These are phyloP conservation scores for Marronus borbonicus DNA, from an alignment of 2,888 invertebrate genomes.

Conservation along the genomic window DNA sequence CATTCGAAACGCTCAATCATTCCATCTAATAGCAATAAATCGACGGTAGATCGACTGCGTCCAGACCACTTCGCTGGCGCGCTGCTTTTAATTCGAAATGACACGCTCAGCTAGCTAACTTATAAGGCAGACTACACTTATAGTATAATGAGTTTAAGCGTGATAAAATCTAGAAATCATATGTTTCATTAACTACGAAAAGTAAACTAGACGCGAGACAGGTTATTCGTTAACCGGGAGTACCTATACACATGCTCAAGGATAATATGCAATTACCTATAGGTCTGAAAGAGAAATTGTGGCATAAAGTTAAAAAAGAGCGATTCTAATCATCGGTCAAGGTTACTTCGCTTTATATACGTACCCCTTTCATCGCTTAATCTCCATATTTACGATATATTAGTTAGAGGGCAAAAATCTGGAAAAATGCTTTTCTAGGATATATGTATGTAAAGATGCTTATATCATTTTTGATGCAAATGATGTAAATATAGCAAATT, in stretches of 20 bases:
- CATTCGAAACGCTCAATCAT: slow-evolving; percentile 53
- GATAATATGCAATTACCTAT: slow-evolving; percentile 1
- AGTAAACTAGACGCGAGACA: slow-evolving; percentile 19
- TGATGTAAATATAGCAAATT: no score
- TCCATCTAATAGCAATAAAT: slow-evolving; percentile 52
- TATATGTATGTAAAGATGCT: no score
- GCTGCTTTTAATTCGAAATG: slow-evolving; percentile 28
- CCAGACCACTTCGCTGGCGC: not conserved
- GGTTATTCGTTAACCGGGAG: slow-evolving; percentile 1
- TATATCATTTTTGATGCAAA: no score
- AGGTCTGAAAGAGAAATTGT: slow-evolving; percentile 19
- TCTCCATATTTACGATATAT: not conserved
- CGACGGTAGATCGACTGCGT: slow-evolving; percentile 8
- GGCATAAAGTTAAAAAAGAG: slow-evolving; percentile 16
- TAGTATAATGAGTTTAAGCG: slow-evolving; percentile 33
- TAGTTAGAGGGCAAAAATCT: no score
- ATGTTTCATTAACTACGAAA: slow-evolving; percentile 33
- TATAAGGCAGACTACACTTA: slow-evolving; percentile 39
- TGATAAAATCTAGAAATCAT: slow-evolving; percentile 43
- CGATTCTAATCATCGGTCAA: slow-evolving; percentile 28
- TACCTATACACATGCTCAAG: not conserved
- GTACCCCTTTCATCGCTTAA: not conserved
- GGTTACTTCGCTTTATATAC: slow-evolving; percentile 2
- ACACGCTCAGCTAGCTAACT: slow-evolving; percentile 24
- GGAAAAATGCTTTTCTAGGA: no score